Percentiles rank a stretch among this genome's conserved stretches.
Evolutionary conservation across 2,888 invertebrate genomes (phyloP).

Genomic region (Hypsopygia costalis): DNA sequence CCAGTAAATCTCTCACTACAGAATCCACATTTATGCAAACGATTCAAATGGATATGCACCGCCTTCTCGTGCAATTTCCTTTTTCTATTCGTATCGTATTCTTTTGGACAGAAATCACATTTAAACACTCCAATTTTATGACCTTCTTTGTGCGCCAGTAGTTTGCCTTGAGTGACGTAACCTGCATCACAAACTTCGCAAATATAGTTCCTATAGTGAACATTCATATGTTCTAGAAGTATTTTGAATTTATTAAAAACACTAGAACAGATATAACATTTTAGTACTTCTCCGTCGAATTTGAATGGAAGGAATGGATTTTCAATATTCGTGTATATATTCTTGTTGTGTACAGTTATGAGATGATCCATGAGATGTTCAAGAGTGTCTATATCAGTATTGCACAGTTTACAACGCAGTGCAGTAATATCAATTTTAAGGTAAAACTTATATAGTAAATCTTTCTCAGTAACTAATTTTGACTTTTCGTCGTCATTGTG

Average conservation of each 20-base stretch:
- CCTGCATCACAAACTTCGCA: conserved; percentile 41
- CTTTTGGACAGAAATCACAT: conserved; percentile 44
- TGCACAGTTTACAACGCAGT: conserved; percentile 27
- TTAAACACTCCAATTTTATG: conserved; percentile 21
- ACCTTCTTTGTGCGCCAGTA: conserved; percentile 15
- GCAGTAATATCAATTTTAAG: conserved; percentile 11
- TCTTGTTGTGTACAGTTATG: conserved; percentile 27
- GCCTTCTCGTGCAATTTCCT: conserved; percentile 40
- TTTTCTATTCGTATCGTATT: conserved; percentile 42
- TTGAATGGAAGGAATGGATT: conserved; percentile 50
- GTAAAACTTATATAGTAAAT: conserved; percentile 11
- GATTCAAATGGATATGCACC: conserved; percentile 29
- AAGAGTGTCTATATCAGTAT: conserved; percentile 22
- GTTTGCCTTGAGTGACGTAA: conserved; percentile 19
- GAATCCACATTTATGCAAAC: conserved; percentile 29
- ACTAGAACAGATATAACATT: conserved; percentile 39
- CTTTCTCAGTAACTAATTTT: conserved; percentile 6
- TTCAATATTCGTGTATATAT: conserved; percentile 30
- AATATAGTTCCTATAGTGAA: conserved; percentile 43
- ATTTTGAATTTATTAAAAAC: conserved; percentile 38
- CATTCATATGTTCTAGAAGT: conserved; percentile 44
- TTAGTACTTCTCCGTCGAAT: conserved; percentile 32
- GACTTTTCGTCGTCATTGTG: conserved; percentile 17
- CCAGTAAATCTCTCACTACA: conserved; percentile 36
- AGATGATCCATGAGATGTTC: conserved; percentile 36